Conservation (phyloP, 2,888 invertebrate species). For the Sycophila texana region DNA sequence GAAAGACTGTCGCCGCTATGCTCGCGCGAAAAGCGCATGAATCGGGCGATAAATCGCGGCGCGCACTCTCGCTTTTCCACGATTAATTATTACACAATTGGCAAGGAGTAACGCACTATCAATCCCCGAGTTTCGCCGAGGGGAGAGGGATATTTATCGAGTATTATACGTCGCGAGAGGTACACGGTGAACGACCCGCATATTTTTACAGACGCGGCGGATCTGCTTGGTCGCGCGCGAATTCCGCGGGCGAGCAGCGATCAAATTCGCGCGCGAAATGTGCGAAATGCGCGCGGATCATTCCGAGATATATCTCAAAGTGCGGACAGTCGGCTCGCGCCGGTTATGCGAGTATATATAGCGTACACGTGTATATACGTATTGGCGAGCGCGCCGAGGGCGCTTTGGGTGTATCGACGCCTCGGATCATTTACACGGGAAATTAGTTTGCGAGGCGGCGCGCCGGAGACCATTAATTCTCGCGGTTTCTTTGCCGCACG, state of each 20-base stretch:
- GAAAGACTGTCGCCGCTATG: neutral
- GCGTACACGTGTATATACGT: neutral
- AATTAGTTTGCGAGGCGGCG: constrained; percentile 11
- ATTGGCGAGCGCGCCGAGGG: constrained; percentile 11
- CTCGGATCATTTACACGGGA: constrained; percentile 23
- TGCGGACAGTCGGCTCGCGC: neutral
- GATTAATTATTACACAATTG: constrained; percentile 52
- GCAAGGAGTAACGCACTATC: constrained; percentile 18
- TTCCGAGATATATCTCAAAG: constrained; percentile 18
- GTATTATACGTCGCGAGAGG: neutral
- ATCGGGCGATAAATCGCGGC: constrained; percentile 38
- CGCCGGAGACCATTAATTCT: neutral
- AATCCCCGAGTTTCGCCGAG: neutral
- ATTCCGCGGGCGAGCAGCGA: constrained; percentile 6
- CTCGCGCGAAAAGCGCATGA: neutral
- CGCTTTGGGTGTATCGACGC: neutral
- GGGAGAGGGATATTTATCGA: constrained; percentile 43
- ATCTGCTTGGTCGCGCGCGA: neutral
- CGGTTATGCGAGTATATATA: neutral
- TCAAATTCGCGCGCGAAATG: constrained; percentile 1
- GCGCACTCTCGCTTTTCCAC: constrained; percentile 21
- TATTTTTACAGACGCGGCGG: too few relatives aligned
- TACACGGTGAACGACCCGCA: too few relatives aligned
- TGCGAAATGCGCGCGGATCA: constrained; percentile 4
- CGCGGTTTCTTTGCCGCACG: neutral